Base-by-base conservation (phyloP, 2,113 vertebrate genomes). In the Mastomys coucha region DNA sequence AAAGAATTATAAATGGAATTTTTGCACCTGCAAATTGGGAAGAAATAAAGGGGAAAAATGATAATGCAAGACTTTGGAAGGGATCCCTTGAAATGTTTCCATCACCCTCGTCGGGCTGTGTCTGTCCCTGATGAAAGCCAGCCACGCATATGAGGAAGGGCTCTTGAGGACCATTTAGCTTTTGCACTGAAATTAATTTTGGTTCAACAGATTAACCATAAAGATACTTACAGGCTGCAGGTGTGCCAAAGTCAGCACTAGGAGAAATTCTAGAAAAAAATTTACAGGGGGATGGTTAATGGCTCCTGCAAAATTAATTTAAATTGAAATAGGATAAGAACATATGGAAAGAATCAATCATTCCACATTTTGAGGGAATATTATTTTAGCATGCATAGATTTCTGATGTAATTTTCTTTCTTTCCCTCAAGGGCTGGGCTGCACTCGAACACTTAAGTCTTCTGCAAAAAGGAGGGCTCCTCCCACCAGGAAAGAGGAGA, bases 301-400 rank as follows among this genome's bases (percentile, higher is more conserved):
- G 96, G 96, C 89, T 97, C 91, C 84, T 96, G 92, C 14, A 91
- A 97, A 97, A 97, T 97, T 98, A 97, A 98, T 98, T 98, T 97
- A 98, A 98, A 98, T 93, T 96, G 95, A 97, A 97, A 97, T 81
- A 94, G 94, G 80, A 97, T 96, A 96, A 97, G 97, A 98, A 98
- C 97, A 98, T 97, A 98, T 75, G 96, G 97, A 98, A 96, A 97
- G 94, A 97, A 98, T 98, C 98, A 98, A 97, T 97, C 98, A 98
- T 97, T 98, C 76, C 24, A 84, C 97, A 97, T 97, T 98, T 98
- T 96, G 93, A 97, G 33, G 94, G 88, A 97, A 96, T 87, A 95
- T 97, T 96, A 97, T 97, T 97, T 97, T 95, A 97, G 90, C 93
- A 98, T 94, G 91, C 89, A 95, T 94, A 97, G 84, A 97, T 97